Base-by-base conservation (phyloP, 2,888 invertebrate species). In the Nomada flava region DNA sequence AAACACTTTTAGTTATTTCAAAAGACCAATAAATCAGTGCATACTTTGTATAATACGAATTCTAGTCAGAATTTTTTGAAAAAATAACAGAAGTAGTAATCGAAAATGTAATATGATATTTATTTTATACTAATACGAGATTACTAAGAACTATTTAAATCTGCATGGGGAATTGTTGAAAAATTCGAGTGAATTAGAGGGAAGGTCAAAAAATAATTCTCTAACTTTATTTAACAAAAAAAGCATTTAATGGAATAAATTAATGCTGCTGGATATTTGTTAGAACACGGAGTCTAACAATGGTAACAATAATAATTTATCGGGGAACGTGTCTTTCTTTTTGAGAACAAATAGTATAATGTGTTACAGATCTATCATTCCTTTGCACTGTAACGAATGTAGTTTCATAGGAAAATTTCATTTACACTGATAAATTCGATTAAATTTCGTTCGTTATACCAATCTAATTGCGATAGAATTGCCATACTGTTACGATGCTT, bases 191-290 rank as follows among this genome's bases (percentile, higher is more conserved):
- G 7, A 2, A 53, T 55, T 42, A 20, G 36, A 10, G 36, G 5
- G 36, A 53, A 20, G 53, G 9, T 36, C 10, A 18, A 29, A 36
- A 10, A 36, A 3, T 53, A 36, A 55, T 90, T 87, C 85, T 86
- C 80, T 85, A 83, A 90, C 89, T 91, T 90, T 55, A 79, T 80
- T 65, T 88, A 89, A 88, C 78, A 84, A 55, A 87, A 84, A 82
- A 68, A 84, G 86, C 77, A 83, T 77, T 88, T 87, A 85, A 62
- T 83, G 76, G 68, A 84, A 70, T 84, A 64, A 78, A 88, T 87
- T 90, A 90, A 89, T 88, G 86, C 80, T 81, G 84, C 88, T 84
- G 82, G 80, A 72, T 83, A 76, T 84, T 74, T 76, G 82, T 87
- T 73, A 23, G 13, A 60, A 53, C 53, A 53, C 68, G 50, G 50